Evolutionary conservation across 2,888 invertebrate species (phyloP).

Genomic region (Aphelenchoides bicaudatus): DNA sequence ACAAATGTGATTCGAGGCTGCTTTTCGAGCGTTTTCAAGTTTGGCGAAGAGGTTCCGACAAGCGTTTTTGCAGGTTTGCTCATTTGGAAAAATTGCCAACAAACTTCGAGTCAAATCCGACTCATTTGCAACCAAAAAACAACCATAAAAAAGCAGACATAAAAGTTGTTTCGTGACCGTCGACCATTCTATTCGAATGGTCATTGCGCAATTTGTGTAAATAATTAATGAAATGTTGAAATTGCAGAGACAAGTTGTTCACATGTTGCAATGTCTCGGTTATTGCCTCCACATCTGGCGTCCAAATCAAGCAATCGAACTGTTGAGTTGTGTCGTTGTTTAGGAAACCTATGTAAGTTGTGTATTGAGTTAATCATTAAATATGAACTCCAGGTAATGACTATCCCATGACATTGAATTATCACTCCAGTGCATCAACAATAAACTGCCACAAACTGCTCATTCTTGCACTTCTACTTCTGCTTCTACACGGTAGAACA

Average conservation of each 20-base stretch:
- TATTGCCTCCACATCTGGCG: conserved; percentile 53
- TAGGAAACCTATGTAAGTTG: conserved; percentile 55
- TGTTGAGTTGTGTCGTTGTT: conserved; percentile 53
- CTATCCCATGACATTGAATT: conserved; percentile 46
- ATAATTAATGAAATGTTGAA: conserved; percentile 16
- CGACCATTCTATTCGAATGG: not conserved
- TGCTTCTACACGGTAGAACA: too few relatives aligned
- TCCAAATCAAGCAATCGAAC: conserved; percentile 46
- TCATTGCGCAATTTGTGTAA: not conserved
- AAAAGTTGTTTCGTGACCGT: too few relatives aligned
- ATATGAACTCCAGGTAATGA: too few relatives aligned
- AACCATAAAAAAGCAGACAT: too few relatives aligned
- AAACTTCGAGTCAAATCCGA: not conserved
- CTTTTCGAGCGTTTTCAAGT: conserved; percentile 56
- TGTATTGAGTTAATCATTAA: too few relatives aligned
- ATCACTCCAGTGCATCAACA: too few relatives aligned
- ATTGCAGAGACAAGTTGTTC: conserved; percentile 42
- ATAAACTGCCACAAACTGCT: too few relatives aligned
- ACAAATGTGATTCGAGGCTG: conserved; percentile 60
- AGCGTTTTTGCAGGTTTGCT: conserved; percentile 14
- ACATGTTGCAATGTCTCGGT: conserved; percentile 42
- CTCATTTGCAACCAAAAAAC: too few relatives aligned
- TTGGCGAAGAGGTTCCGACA: conserved; percentile 40
- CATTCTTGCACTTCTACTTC: too few relatives aligned
- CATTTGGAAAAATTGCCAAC: not conserved